Conservation (phyloP, 2,888 invertebrate genomes). For the Drosophila cyrtoloma region DNA sequence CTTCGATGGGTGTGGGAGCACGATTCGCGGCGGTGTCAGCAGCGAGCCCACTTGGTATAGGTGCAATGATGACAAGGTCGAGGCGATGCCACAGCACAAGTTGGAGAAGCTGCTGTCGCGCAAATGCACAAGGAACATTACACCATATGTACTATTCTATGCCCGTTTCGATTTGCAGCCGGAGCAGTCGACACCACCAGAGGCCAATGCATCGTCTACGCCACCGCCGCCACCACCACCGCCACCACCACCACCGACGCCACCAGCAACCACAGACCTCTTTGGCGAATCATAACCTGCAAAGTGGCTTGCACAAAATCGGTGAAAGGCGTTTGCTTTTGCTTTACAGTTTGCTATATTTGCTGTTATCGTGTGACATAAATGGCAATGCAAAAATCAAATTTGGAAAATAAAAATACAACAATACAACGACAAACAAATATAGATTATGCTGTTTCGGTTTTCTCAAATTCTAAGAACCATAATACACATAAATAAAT, state of each 20-base stretch:
- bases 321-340: conserved; percentile 55
- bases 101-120: conserved; percentile 91
- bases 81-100: conserved; percentile 91
- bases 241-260: conserved; percentile 50
- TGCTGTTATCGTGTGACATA: not conserved
- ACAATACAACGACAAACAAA: not conserved
- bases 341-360: not conserved
- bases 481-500: not conserved
- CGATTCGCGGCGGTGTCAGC: conserved; percentile 77
- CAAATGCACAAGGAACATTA: conserved; percentile 91
- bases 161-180: conserved; percentile 87
- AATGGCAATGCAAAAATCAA: not conserved
- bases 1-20: conserved; percentile 67
- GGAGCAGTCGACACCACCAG: conserved; percentile 42
- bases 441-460: not conserved
- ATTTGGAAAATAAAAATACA: not conserved
- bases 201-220: conserved; percentile 54
- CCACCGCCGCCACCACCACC: conserved; percentile 39
- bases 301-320: conserved; percentile 74
- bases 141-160: conserved; percentile 95
- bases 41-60: conserved; percentile 90
- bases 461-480: no score
- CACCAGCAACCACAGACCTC: conserved; percentile 57
- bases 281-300: conserved; percentile 79
- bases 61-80: conserved; percentile 94